Evolutionary conservation across 1,140 invertebrate species (phyloP).

Genomic region (Tetragonula clypearis): DNA sequence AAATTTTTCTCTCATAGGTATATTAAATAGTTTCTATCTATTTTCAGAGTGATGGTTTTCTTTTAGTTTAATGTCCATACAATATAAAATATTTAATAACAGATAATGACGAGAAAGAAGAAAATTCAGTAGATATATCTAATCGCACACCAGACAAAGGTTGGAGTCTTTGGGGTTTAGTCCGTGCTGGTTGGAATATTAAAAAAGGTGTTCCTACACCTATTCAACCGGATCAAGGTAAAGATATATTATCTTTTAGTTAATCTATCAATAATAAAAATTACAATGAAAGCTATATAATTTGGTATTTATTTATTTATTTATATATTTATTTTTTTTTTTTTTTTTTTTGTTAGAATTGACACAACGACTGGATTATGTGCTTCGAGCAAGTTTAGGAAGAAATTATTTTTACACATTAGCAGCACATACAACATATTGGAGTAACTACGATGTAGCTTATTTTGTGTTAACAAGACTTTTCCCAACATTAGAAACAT

Average conservation of each 20-base stretch:
- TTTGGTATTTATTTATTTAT: not conserved
- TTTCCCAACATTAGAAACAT: slow-evolving; percentile 83
- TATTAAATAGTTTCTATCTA: slow-evolving; percentile 11
- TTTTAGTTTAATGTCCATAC: not conserved
- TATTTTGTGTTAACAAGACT: slow-evolving; percentile 87
- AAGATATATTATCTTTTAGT: slow-evolving; percentile 17
- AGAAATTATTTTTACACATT: slow-evolving; percentile 86
- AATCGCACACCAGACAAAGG: slow-evolving; percentile 77
- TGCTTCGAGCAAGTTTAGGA: slow-evolving; percentile 83
- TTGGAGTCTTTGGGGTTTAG: slow-evolving; percentile 82
- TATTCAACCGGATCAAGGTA: slow-evolving; percentile 79
- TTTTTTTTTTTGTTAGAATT: slow-evolving; percentile 78
- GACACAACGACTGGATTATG: slow-evolving; percentile 86
- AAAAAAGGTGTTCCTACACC: slow-evolving; percentile 78
- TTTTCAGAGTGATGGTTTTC: not conserved
- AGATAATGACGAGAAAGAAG: slow-evolving; percentile 77
- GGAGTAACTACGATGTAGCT: slow-evolving; percentile 87
- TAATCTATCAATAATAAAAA: slow-evolving; percentile 8
- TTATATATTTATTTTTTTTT: not conserved
- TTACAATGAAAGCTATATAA: slow-evolving; percentile 1
- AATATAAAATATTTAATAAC: slow-evolving; percentile 20
- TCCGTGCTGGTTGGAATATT: slow-evolving; percentile 79
- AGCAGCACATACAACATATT: slow-evolving; percentile 88
- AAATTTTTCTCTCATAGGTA: slow-evolving; percentile 74
- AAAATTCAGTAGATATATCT: slow-evolving; percentile 73